Evolutionary conservation across 2,797 vertebrate genomes (phyloP).

Genomic region (Enteromius trimaculatus): DNA sequence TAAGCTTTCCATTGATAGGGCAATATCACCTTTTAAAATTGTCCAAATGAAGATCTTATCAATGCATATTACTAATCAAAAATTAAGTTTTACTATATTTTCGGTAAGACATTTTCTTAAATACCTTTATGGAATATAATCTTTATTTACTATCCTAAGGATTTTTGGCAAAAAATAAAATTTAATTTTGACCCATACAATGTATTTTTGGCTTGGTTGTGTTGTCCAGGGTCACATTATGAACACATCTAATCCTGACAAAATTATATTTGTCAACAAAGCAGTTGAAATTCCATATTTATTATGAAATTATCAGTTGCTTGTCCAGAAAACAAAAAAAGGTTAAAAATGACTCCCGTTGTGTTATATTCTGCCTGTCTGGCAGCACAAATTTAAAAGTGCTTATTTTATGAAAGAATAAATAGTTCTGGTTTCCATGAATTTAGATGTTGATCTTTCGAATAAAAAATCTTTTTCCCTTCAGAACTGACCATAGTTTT

Average conservation of each 20-base stretch:
- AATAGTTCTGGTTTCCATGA: not conserved
- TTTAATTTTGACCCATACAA: too few relatives aligned
- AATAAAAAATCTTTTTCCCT: not conserved
- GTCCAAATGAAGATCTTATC: too few relatives aligned
- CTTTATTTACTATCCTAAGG: too few relatives aligned
- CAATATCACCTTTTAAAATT: too few relatives aligned
- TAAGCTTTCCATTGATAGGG: too few relatives aligned
- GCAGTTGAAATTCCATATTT: not conserved
- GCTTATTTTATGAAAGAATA: not conserved
- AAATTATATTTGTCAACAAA: not conserved
- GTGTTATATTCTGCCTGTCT: not conserved
- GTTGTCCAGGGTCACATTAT: not conserved
- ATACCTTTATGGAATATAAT: too few relatives aligned
- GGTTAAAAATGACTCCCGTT: not conserved
- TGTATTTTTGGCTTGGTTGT: too few relatives aligned
- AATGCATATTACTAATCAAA: too few relatives aligned
- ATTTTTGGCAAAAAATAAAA: too few relatives aligned
- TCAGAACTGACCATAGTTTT: constrained; percentile 3
- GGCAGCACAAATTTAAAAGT: not conserved
- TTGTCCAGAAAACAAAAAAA: not conserved
- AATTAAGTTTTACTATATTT: too few relatives aligned
- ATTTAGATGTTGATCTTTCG: not conserved
- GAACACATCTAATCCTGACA: not conserved
- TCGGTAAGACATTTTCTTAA: too few relatives aligned
- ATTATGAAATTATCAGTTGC: not conserved